Base-by-base conservation (phyloP, 2,113 vertebrate genomes). In the Menura novaehollandiae region DNA sequence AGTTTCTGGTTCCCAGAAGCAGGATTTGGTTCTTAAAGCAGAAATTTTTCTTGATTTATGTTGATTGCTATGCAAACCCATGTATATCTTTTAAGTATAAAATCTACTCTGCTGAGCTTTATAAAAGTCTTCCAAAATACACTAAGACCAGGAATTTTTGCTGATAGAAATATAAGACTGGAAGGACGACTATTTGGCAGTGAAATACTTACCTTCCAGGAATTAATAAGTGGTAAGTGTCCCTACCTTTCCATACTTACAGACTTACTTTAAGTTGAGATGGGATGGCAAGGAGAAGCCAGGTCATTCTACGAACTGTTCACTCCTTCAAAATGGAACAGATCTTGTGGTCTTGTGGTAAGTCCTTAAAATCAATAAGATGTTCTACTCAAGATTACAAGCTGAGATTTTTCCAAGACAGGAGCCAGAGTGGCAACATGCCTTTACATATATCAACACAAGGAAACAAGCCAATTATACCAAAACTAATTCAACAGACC, bases 381-480 rank as follows among this genome's bases (percentile, higher is more conserved):
- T 76, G 77, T 89, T 82, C 74, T 85, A 52, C 44, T 76, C 49
- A 35, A 85, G 80, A 87, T 79, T 26, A 93, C 56, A 76, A 85
- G 62, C 84, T 66, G 77, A 95, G 77, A 85, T 91, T 96, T 96
- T 97, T 97, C 94, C 94, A 88, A 96, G 71, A 76, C 37, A 66
- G 81, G 27, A 96, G 94, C 89, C 94, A 95, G 89, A 75, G 84
- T 82, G 91, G 87, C 87, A 95, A 66, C 32, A 41, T 58, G 87
- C 93, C 93, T 91, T 88, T 85, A 79, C 49, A 49, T 91, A 66
- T 93, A 92, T 91, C 69, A 91, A 79, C 77, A 91, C 30, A 44
- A 89, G 62, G 51, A 91, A 94, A 64, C 24, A 44, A 85, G 76
- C 71, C 58, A 69, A 9, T 91, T 87, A 53, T 6, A 89, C 87